Conservation (phyloP, 30 jellyfish, hydroid and myxozoan genomes). For the Aurelia sp. region DNA sequence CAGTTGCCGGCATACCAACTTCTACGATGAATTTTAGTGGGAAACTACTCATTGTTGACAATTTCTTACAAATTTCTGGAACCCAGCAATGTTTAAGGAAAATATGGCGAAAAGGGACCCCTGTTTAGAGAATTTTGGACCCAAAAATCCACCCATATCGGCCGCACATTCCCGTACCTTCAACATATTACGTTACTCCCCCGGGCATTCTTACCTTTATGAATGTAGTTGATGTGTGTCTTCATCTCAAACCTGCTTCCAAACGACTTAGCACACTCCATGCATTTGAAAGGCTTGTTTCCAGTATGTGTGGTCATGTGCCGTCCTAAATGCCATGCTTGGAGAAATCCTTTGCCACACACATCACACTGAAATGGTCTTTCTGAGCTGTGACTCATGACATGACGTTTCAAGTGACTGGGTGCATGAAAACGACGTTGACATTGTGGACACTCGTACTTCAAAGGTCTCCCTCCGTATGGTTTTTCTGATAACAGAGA, state of each 20-base stretch:
- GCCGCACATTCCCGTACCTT: no score
- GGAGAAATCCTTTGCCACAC: constrained; percentile 95
- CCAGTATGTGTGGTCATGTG: constrained; percentile 99
- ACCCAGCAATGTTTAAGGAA: no score
- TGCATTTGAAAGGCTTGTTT: constrained; percentile 93
- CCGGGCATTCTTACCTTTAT: constrained; percentile 81
- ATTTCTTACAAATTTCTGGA: no score
- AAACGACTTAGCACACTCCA: constrained; percentile 92
- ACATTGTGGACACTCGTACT: constrained; percentile 89
- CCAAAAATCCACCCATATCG: no score
- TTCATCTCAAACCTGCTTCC: constrained; percentile 99
- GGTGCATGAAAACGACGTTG: constrained; percentile 97
- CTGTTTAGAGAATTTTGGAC: no score
- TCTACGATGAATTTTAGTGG: no score
- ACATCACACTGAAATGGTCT: constrained; percentile 93
- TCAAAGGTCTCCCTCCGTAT: constrained; percentile 98
- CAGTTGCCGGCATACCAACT: no score
- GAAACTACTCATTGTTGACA: no score
- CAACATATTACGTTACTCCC: no score
- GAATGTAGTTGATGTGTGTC: constrained; percentile 95
- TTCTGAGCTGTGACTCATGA: constrained; percentile 94
- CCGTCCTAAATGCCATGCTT: constrained; percentile 99
- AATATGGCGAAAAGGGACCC: no score
- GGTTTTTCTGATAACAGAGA: constrained; percentile 73
- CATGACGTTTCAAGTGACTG: constrained; percentile 92